Base-by-base conservation (phyloP, 2,888 invertebrate genomes). In the Athripsodes cinereus region DNA sequence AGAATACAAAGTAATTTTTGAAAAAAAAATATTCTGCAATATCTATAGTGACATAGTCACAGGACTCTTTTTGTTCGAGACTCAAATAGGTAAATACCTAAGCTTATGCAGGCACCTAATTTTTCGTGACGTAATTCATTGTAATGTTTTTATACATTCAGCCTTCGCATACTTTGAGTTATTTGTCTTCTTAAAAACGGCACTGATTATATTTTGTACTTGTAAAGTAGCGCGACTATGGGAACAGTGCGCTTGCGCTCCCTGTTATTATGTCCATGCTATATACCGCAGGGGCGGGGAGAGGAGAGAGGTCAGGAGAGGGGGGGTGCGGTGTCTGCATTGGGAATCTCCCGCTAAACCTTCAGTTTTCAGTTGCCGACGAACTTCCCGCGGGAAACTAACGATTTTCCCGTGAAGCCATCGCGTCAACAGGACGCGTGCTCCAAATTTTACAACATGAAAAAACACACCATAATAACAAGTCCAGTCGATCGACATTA, bases 401-500 rank as follows among this genome's bases (percentile, higher is more conserved):
- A 47, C 53, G 48, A 47, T 20, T 57, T 40, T 35, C 47, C 26
- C 49, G 35, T 22, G 26, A 40, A 21, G 21, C 20, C 20, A 6
- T 16, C 47, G 50, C 49, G 54, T 58, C 48, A 47, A 44, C 59
- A 55, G 52, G 59, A 59, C 54, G 26, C 26, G 46, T 21, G 18
- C 44, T 31, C 26, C 47, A 47, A n/a, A 34, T 22, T 22, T n/a
- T 18, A 20, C 55, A 53, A 22, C 22, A 52, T 56, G 59, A 52
- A 47, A 52, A 3, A 47, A 8, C 3, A n/a, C 13, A 40, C 40
- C n/a, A n/a, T 40, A 40, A 40, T 16, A 40, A 40, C 16, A 40
- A 40, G 13, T 13, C n/a, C 13, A 26, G 26, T 26, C 26, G 5
- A 26, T 40, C 5, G 2, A 40, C 3, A 3, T 40, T 13, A 40